Conservation (phyloP, 2,113 vertebrate genomes). For the Tetrao urogallus region DNA sequence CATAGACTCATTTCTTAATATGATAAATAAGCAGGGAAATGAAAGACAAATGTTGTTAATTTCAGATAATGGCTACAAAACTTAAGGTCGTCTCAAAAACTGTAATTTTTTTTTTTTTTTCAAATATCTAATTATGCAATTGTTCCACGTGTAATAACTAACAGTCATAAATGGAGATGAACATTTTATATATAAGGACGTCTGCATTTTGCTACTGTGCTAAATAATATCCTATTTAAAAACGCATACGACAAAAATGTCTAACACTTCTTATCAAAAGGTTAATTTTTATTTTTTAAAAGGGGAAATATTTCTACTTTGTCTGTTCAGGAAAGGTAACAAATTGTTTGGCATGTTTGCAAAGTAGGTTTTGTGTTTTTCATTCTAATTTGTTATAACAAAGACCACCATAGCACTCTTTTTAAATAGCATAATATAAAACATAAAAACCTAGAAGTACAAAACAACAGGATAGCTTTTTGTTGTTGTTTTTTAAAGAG, state of each 20-base stretch:
- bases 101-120: neutral
- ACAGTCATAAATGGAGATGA: neutral
- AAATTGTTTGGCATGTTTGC: neutral
- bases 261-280: neutral
- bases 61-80: neutral
- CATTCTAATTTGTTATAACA: neutral
- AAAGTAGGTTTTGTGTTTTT: neutral
- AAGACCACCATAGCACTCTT: neutral
- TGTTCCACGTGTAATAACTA: neutral
- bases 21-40: neutral
- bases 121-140: neutral
- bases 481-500: neutral
- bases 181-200: neutral
- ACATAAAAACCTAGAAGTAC: neutral
- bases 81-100: neutral
- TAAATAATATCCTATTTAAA: neutral
- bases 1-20: neutral
- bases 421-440: neutral
- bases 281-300: neutral
- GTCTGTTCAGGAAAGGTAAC: neutral
- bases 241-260: neutral
- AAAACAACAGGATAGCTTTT: constrained; percentile 20
- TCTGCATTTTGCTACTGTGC: neutral
- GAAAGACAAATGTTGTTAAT: neutral
- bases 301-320: neutral